phyloP scores from a whole-genome alignment of 1,140 invertebrate genomes.

The Hermetia illucens region DNA sequence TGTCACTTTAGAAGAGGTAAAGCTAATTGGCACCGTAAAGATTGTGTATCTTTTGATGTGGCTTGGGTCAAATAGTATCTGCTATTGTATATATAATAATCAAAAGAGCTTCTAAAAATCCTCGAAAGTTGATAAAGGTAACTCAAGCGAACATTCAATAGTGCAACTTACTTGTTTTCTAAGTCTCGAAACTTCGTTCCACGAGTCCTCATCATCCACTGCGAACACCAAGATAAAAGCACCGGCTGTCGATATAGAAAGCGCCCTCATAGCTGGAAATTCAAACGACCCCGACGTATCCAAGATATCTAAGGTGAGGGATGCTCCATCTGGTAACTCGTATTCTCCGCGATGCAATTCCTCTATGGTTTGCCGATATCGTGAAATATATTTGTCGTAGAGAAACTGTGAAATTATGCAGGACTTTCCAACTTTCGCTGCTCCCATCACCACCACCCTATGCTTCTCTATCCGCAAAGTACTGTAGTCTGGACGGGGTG shows the following conservation, averaged over 20 bases:
- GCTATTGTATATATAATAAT: no score
- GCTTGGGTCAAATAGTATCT: no score
- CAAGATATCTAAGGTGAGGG: slow-evolving; percentile 36
- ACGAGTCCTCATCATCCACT: slow-evolving; percentile 34
- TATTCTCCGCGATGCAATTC: slow-evolving; percentile 41
- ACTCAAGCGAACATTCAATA: no score
- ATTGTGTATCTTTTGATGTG: no score
- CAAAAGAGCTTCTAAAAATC: no score
- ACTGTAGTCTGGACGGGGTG: slow-evolving; percentile 5
- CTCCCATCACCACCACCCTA: slow-evolving; percentile 32
- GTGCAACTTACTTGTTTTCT: slow-evolving; percentile 22
- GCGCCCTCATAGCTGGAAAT: slow-evolving; percentile 45
- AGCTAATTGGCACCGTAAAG: no score
- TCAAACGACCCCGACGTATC: slow-evolving; percentile 40
- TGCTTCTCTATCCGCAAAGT: slow-evolving; percentile 21
- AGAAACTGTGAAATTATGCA: slow-evolving; percentile 46
- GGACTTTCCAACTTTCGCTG: slow-evolving; percentile 40
- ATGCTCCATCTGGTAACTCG: slow-evolving; percentile 27
- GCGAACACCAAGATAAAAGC: slow-evolving; percentile 42
- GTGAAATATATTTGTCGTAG: slow-evolving; percentile 36
- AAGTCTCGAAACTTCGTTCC: slow-evolving; percentile 32
- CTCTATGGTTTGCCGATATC: slow-evolving; percentile 42
- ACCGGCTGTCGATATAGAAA: slow-evolving; percentile 40
- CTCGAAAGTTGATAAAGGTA: no score
- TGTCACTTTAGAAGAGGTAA: no score